phyloP scores from a whole-genome alignment of 30 jellyfish, hydroid and myxozoan genomes.

The Hydractinia echinata region DNA sequence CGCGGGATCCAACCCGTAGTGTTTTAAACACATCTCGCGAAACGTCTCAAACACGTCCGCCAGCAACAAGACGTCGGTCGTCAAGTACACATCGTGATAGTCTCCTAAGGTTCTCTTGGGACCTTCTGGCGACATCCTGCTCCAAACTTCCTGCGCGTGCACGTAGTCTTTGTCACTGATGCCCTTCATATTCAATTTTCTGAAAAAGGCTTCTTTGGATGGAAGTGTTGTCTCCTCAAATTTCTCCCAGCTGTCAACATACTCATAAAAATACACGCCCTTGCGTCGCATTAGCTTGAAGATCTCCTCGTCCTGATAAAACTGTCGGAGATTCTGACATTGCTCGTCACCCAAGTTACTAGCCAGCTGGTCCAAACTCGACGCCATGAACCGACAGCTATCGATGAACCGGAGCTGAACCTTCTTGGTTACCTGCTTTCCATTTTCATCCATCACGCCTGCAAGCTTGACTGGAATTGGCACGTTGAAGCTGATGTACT shows the following conservation, averaged over 20 bases:
- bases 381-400: too few species aligned
- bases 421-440: too few species aligned
- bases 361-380: too few species aligned
- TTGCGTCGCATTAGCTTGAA: background rate
- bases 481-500: too few species aligned
- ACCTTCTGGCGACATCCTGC: background rate
- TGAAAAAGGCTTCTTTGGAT: background rate
- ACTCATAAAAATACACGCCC: constrained; percentile 34
- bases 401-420: too few species aligned
- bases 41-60: background rate
- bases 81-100: too few species aligned
- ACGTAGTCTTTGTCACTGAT: background rate
- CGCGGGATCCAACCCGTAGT: background rate
- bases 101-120: background rate
- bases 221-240: constrained; percentile 32
- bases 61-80: background rate
- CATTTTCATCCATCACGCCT: too few species aligned
- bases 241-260: background rate
- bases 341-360: too few species aligned
- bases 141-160: constrained; percentile 32
- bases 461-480: too few species aligned
- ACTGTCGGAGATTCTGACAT: too few species aligned
- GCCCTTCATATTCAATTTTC: too few species aligned
- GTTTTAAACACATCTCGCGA: background rate
- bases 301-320: too few species aligned